Evolutionary conservation across 2,797 vertebrate genomes (phyloP).

Genomic region (Phyllotis vaccarum): DNA sequence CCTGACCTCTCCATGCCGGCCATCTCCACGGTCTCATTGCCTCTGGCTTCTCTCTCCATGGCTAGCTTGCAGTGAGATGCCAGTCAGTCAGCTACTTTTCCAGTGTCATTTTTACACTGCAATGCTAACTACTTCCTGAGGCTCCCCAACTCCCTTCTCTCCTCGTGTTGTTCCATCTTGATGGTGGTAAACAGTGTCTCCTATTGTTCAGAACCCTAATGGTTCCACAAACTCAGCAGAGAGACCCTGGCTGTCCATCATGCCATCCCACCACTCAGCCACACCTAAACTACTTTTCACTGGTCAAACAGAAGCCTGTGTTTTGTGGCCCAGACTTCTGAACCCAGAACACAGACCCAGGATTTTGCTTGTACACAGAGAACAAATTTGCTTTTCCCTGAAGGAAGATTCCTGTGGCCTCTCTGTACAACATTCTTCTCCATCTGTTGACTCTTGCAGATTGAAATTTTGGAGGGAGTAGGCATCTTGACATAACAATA

Average conservation of each 20-base stretch:
- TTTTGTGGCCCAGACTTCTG: neutral
- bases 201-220: neutral
- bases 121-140: neutral
- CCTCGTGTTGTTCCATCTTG: neutral
- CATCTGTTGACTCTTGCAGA: neutral
- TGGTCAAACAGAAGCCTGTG: neutral
- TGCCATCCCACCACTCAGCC: neutral
- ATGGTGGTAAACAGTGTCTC: neutral
- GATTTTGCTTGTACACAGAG: neutral
- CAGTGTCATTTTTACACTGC: neutral
- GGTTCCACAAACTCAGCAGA: neutral
- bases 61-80: neutral
- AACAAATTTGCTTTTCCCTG: neutral
- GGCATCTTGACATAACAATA: neutral
- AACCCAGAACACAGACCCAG: neutral
- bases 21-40: neutral
- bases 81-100: neutral
- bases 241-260: neutral
- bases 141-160: neutral
- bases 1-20: neutral
- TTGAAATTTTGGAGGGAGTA: neutral
- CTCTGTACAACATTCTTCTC: neutral
- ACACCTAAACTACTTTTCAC: neutral
- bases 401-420: neutral
- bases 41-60: neutral